Evolutionary conservation across 2,113 vertebrate species (phyloP), one percentile per base, ranked within the genome.

Genomic region (Phrynocephalus versicolor): DNA sequence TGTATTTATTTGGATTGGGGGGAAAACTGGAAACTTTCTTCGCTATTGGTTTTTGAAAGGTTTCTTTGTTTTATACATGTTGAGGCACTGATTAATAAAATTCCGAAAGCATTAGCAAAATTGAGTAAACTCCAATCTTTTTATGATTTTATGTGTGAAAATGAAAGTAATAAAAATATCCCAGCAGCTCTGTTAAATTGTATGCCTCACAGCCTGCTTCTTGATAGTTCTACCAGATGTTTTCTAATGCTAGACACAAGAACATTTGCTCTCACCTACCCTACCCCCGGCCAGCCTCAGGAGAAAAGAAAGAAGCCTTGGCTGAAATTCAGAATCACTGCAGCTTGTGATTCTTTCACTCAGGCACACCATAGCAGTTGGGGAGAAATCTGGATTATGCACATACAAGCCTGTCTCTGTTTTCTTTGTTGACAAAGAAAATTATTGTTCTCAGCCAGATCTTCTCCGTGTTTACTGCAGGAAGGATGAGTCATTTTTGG

Each of bases 1-100:
- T 91, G 94, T 94, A 94, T 94, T 96, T 92, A 87, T 95, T 94
- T 93, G 95, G 94, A 96, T 92, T 95, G 84, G 88, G n/a, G n/a
- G n/a, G n/a, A n/a, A 95, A 95, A 88, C 94, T 96, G 93, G 95
- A 95, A 95, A 90, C 70, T 89, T 94, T 96, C 91, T 90, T 94
- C 94, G 90, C 91, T 88, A 81, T 91, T 88, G 79, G 80, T 96
- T 96, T 79, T 96, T 96, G 96, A 96, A 77, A 95, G 93, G 94
- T 95, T 93, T 93, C 89, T 94, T 94, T 95, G 93, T 94, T 96
- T 96, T 92, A 95, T 91, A 92, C 95, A 96, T 90, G 91, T 90
- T 94, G 95, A 96, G 94, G 95, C 10, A 4, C 91, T 95, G 95
- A 96, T 96, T 96, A 96, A 96, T 96, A 96, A 96, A 96, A 96